Base-by-base conservation (phyloP, 2,888 invertebrate genomes). In the Cephus rjabovi region DNA sequence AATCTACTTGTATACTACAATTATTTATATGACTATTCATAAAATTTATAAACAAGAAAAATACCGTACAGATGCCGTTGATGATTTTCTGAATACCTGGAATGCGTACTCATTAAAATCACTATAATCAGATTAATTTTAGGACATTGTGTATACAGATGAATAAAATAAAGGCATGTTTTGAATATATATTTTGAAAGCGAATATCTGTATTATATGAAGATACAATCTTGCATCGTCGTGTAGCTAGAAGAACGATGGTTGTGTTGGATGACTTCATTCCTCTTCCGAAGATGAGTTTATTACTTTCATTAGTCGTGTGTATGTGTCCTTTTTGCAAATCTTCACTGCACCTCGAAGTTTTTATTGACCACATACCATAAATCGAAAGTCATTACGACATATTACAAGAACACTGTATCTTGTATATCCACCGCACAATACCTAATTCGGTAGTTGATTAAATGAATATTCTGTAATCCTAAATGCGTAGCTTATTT, bases 211-310 rank as follows among this genome's bases (percentile, higher is more conserved):
- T 88, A 88, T 89, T 88, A 88, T 86, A 84, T 87, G 88, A 86
- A 89, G 88, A 89, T 89, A 89, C 89, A 89, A 89, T 89, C 89
- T 89, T 89, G 89, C 86, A 86, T 87, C 86, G 87, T 87, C 82
- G 84, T 83, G 86, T 81, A 86, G 88, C 83, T 83, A 83, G 86
- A 85, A 84, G 86, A 85, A 78, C 77, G 86, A 79, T 81, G 85
- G 81, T 83, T 83, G 80, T 81, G 76, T 76, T 74, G 70, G 83
- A 79, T 77, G 81, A 86, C 85, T 86, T 86, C 84, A 68, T 83
- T 88, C 86, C 84, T 88, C 84, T 82, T 82, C 31, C 30, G 70
- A 70, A 70, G 30, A 31, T 31, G 33, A 33, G 33, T 30, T 33
- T 30, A 70, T 30, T 70, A 70, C 33, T 70, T 70, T 70, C 70